phyloP scores from a whole-genome alignment of 2,888 invertebrate species.

The Xanthorhoe designata region DNA sequence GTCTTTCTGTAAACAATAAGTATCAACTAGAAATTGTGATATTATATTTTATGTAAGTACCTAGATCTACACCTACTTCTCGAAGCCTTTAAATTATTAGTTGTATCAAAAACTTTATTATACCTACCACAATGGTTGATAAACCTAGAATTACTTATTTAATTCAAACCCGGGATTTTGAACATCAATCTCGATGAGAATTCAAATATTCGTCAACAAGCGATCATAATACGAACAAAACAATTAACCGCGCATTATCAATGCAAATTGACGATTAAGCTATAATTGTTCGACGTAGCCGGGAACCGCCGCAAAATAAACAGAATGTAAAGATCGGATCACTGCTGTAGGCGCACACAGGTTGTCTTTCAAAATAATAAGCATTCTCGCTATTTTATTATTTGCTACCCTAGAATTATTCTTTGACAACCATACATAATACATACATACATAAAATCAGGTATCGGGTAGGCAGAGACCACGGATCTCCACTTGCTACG shows the following conservation, averaged over 20 bases:
- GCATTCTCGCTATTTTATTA: background rate
- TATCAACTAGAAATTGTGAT: no score
- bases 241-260: constrained; percentile 58
- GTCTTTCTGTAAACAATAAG: no score
- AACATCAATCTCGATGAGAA: constrained; percentile 16
- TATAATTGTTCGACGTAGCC: constrained; percentile 54
- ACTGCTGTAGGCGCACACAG: background rate
- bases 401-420: no score
- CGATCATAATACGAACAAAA: constrained; percentile 52
- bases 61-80: no score
- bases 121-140: no score
- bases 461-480: no score
- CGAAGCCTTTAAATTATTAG: no score
- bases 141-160: background rate
- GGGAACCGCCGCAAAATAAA: constrained; percentile 54
- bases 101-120: no score
- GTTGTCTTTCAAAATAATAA: background rate
- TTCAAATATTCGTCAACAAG: constrained; percentile 33
- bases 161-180: background rate
- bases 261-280: constrained; percentile 66
- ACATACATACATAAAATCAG: no score
- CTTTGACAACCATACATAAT: no score
- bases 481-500: no score
- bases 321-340: constrained; percentile 20
- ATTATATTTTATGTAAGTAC: no score